A percentile compares a stretch with the other conserved stretches of the same genome.
Conservation (phyloP, 2,888 invertebrate genomes). For the Macrophya annulata region DNA sequence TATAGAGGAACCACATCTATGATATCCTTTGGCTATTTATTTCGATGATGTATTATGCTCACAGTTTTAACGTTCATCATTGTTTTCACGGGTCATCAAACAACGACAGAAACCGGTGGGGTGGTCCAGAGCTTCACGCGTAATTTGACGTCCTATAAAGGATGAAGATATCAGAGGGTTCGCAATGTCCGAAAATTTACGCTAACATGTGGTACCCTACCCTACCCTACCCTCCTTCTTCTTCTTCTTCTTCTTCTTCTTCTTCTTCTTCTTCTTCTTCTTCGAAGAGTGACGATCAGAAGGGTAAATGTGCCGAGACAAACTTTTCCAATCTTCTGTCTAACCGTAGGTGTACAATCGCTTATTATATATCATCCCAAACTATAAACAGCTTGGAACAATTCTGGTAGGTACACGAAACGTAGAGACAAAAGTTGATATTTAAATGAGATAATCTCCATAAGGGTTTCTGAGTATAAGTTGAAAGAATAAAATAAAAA, state of each 20-base stretch:
- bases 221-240: too few relatives aligned
- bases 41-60: neutral
- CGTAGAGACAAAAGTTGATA: neutral
- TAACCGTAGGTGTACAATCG: neutral
- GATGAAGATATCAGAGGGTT: conserved; percentile 44
- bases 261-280: neutral
- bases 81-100: conserved; percentile 23
- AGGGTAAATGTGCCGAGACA: neutral
- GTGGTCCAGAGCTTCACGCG: conserved; percentile 7
- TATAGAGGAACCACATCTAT: neutral
- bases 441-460: neutral
- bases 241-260: neutral
- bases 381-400: neutral
- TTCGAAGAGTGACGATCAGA: conserved; percentile 19
- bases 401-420: neutral
- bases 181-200: neutral
- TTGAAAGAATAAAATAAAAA: neutral
- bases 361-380: neutral
- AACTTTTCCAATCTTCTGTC: neutral
- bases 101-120: conserved; percentile 20
- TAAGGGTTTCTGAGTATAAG: neutral
- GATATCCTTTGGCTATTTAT: neutral
- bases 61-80: conserved; percentile 23
- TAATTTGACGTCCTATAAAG: conserved; percentile 36
- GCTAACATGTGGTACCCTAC: neutral